A percentile compares a stretch with the other conserved stretches of the same genome.
Evolutionary conservation across 2,888 invertebrate species (phyloP).

Genomic region (Acrobasis repandana): DNA sequence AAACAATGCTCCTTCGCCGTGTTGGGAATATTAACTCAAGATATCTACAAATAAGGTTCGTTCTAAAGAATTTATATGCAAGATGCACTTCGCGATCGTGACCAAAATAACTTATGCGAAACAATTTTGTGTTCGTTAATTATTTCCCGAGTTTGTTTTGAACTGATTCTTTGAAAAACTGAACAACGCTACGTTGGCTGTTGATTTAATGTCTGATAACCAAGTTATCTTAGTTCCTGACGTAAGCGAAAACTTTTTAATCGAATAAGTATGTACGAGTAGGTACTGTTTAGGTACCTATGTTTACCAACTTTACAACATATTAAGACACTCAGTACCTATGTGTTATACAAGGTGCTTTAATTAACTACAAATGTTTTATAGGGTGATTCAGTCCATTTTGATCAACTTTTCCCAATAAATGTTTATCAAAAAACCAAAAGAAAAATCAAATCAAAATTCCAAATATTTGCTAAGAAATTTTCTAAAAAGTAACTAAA

Average conservation of each 20-base stretch:
- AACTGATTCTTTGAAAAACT: conserved; percentile 2
- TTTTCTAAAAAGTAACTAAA: too few relatives aligned
- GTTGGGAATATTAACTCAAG: conserved; percentile 7
- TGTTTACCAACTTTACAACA: too few relatives aligned
- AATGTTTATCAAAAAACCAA: too few relatives aligned
- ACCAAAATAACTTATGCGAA: not conserved
- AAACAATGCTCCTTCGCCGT: not conserved
- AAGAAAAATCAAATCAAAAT: too few relatives aligned
- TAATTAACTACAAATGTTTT: too few relatives aligned
- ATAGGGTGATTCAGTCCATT: too few relatives aligned
- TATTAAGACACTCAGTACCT: too few relatives aligned
- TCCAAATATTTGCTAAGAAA: too few relatives aligned
- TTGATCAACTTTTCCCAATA: too few relatives aligned
- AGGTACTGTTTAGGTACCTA: not conserved
- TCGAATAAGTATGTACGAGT: not conserved
- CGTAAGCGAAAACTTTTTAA: not conserved
- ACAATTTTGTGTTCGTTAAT: conserved; percentile 5
- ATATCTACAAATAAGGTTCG: not conserved
- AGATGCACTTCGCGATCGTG: conserved; percentile 3
- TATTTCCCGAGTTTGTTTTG: not conserved
- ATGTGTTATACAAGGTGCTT: too few relatives aligned
- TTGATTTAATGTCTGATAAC: not conserved
- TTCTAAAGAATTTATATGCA: conserved; percentile 14
- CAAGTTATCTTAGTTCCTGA: not conserved
- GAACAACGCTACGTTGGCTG: not conserved